phyloP scores from a whole-genome alignment of 2,888 invertebrate genomes.

The Junonia oenone region DNA sequence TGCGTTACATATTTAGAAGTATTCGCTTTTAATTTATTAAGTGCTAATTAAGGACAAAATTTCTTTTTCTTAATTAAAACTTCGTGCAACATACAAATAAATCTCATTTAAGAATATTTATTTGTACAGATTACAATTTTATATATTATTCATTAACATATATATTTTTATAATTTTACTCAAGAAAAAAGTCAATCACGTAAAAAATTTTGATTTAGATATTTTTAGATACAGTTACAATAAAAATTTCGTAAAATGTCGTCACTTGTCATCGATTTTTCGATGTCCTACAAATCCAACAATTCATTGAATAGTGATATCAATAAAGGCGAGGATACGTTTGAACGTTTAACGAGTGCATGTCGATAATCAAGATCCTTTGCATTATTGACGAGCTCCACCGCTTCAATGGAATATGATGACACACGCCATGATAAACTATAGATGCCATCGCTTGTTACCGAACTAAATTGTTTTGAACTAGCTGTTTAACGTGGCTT shows the following conservation, averaged over 20 bases:
- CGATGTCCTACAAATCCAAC: slow-evolving; percentile 24
- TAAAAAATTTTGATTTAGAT: no score
- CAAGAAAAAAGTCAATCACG: no score
- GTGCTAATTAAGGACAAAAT: no score
- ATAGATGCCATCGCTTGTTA: slow-evolving; percentile 56
- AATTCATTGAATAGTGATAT: slow-evolving; percentile 41
- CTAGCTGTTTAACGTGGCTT: no score
- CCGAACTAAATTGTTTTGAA: no score
- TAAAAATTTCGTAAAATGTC: neutral
- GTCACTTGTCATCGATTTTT: neutral
- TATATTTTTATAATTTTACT: slow-evolving; percentile 3
- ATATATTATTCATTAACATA: no score
- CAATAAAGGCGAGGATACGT: slow-evolving; percentile 62
- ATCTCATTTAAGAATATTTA: slow-evolving; percentile 1
- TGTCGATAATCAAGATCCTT: slow-evolving; percentile 65
- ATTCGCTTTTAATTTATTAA: no score
- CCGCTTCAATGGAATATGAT: slow-evolving; percentile 68
- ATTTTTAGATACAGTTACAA: no score
- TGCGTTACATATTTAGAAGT: no score
- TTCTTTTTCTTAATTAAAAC: no score
- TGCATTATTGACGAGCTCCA: slow-evolving; percentile 69
- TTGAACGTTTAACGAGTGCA: slow-evolving; percentile 64
- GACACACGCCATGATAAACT: slow-evolving; percentile 62
- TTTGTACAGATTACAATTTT: neutral
- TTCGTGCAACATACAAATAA: neutral